Evolutionary conservation across 2,888 invertebrate species (phyloP).

Genomic region (Pterostichus niger): DNA sequence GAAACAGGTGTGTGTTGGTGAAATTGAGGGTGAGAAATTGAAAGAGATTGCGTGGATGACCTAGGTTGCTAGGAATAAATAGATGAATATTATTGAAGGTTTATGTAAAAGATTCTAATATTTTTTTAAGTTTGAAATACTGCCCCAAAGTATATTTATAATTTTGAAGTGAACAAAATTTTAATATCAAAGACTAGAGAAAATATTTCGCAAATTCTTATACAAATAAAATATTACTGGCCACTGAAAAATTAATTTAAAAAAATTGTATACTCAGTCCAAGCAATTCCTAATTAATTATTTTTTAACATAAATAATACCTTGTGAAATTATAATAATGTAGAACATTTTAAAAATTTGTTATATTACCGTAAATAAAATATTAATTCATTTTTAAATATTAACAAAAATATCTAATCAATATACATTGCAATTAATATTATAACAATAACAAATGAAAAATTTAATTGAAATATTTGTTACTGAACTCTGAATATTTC

Average conservation of each 20-base stretch:
- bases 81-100: too few relatives aligned
- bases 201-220: neutral
- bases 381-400: slow-evolving; percentile 37
- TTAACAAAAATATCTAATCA: slow-evolving; percentile 12
- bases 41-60: too few relatives aligned
- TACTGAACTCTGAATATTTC: neutral
- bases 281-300: too few relatives aligned
- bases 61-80: too few relatives aligned
- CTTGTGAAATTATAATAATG: neutral
- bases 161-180: neutral
- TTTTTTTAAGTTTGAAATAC: too few relatives aligned
- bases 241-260: neutral
- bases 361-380: neutral
- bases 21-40: too few relatives aligned
- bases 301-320: slow-evolving; percentile 12
- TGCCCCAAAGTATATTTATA: neutral
- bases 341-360: neutral
- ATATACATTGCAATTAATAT: neutral
- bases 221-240: neutral
- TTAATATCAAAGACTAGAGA: neutral
- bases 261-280: neutral
- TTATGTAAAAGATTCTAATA: too few relatives aligned
- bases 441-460: neutral
- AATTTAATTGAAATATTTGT: slow-evolving; percentile 37
- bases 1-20: too few relatives aligned